These are phyloP conservation scores for Hesperia comma DNA, from an alignment of 2,888 invertebrate genomes.

Conservation along the genomic window DNA sequence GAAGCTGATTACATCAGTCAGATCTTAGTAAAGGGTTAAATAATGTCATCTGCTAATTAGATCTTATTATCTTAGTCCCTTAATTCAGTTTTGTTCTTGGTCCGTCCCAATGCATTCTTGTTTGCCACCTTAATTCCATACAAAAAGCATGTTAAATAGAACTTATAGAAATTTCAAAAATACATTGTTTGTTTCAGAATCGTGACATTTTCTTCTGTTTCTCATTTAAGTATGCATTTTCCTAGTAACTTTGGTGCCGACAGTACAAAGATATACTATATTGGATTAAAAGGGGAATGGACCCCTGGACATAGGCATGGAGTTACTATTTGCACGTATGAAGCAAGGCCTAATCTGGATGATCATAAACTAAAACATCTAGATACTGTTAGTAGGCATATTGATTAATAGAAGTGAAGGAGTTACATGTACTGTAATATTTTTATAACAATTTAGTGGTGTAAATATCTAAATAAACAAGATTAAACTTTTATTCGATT, in stretches of 20 bases:
- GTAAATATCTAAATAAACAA: not conserved
- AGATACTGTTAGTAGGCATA: slow-evolving; percentile 84
- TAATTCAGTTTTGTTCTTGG: no score
- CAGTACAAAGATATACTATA: slow-evolving; percentile 94
- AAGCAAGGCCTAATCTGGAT: slow-evolving; percentile 91
- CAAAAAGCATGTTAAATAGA: no score
- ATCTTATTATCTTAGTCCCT: no score
- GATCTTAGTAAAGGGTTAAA: no score
- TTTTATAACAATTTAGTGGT: slow-evolving; percentile 1
- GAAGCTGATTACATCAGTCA: no score
- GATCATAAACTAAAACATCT: slow-evolving; percentile 91
- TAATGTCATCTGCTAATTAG: no score
- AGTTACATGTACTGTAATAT: not conserved
- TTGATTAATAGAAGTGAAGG: slow-evolving; percentile 62
- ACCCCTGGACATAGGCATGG: slow-evolving; percentile 92
- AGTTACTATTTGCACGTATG: slow-evolving; percentile 96
- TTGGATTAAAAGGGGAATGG: slow-evolving; percentile 97
- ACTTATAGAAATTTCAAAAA: no score
- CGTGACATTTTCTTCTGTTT: slow-evolving; percentile 95
- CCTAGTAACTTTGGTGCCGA: slow-evolving; percentile 94
- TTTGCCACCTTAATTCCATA: no score
- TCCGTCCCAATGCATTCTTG: no score
- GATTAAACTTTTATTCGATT: no score
- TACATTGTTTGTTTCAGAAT: slow-evolving; percentile 87
- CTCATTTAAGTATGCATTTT: slow-evolving; percentile 95